phyloP scores from a whole-genome alignment of 2,113 vertebrate genomes.

The Apeltes quadracus region DNA sequence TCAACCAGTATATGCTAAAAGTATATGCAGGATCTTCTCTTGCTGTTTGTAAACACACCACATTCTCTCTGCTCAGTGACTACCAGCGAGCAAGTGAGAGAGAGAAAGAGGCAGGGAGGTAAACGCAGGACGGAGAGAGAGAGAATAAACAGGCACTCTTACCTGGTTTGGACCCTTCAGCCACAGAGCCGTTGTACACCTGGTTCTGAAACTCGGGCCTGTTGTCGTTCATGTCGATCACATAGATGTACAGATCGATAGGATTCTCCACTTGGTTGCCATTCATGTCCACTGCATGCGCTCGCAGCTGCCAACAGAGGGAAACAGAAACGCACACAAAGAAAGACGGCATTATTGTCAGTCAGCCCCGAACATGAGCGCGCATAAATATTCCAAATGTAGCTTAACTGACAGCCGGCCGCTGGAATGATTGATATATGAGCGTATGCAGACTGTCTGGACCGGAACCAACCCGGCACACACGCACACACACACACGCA shows the following conservation, averaged over 20 bases:
- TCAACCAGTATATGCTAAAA: not conserved
- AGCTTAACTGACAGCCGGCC: constrained; percentile 12
- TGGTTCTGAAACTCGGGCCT: constrained; percentile 95
- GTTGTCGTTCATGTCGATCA: constrained; percentile 99
- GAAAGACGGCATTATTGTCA: constrained; percentile 16
- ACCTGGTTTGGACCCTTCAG: constrained; percentile 98
- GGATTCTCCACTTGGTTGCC: constrained; percentile 99
- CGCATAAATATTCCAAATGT: constrained; percentile 29
- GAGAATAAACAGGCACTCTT: constrained; percentile 20
- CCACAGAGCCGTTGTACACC: constrained; percentile 97
- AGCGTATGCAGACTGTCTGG: constrained; percentile 15
- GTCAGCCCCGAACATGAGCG: not conserved
- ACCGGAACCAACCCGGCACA: constrained; percentile 18
- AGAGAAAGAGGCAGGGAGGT: not conserved
- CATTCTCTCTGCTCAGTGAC: not conserved
- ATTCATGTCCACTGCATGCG: constrained; percentile 98
- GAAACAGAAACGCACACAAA: constrained; percentile 7
- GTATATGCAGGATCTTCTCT: not conserved
- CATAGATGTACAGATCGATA: constrained; percentile 97
- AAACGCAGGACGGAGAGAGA: not conserved
- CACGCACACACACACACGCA: not conserved
- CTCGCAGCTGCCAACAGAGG: constrained; percentile 85
- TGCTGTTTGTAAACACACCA: not conserved
- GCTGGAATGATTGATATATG: constrained; percentile 32
- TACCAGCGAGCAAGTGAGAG: not conserved